These are phyloP conservation scores for Ichneumoninae sp. DNA, from an alignment of 2,888 invertebrate species.

Conservation along the genomic window DNA sequence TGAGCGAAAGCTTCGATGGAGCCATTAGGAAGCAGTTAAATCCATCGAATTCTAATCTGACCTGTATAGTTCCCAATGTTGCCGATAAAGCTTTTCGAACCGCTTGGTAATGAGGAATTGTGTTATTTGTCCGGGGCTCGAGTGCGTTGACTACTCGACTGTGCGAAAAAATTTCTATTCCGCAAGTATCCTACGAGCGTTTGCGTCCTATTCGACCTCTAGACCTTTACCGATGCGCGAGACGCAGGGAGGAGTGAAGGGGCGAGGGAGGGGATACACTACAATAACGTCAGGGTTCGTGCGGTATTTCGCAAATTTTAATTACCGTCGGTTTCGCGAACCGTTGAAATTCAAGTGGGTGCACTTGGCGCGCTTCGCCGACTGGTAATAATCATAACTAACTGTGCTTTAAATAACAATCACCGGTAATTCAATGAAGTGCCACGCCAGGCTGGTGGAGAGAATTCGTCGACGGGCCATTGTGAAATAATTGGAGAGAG, in stretches of 20 bases:
- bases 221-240: too few relatives aligned
- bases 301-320: constrained; percentile 39
- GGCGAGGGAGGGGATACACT: background rate
- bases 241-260: too few relatives aligned
- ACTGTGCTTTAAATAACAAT: constrained; percentile 62
- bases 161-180: background rate
- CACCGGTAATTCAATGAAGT: constrained; percentile 36
- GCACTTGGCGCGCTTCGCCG: constrained; percentile 49
- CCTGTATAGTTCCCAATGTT: constrained; percentile 6
- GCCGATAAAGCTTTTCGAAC: constrained; percentile 3
- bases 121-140: background rate
- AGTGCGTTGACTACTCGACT: background rate
- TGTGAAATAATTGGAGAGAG: constrained; percentile 22
- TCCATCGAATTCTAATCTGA: background rate
- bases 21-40: constrained; percentile 23
- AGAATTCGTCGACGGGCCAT: constrained; percentile 29
- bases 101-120: background rate
- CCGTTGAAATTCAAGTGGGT: constrained; percentile 61
- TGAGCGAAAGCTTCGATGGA: constrained; percentile 38
- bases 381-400: constrained; percentile 57
- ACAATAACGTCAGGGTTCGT: background rate
- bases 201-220: background rate
- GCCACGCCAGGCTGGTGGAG: constrained; percentile 11
- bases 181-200: background rate
- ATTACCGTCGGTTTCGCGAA: constrained; percentile 49